phyloP scores from a whole-genome alignment of 2,113 vertebrate species.

The Mixornis gularis region DNA sequence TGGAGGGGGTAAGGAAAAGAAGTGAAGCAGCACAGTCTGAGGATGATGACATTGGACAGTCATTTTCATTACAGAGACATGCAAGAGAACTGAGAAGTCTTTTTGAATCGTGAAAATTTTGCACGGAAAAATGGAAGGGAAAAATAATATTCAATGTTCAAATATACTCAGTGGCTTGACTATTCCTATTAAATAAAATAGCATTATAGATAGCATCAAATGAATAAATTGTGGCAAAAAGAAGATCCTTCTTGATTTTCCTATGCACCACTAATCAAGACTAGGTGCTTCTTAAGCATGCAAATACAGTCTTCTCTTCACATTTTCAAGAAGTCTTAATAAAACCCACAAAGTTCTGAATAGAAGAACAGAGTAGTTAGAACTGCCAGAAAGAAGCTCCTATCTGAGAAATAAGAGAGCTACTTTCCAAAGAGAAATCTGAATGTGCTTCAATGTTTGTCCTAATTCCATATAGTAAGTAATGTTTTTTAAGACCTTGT shows the following conservation, averaged over 20 bases:
- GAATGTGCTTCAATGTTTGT: neutral
- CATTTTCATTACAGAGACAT: neutral
- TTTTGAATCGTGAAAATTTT: neutral
- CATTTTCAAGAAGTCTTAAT: neutral
- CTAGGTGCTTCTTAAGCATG: neutral
- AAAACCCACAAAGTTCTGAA: neutral
- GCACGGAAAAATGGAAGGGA: neutral
- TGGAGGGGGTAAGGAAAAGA: neutral
- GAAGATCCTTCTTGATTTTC: neutral
- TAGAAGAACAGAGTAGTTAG: neutral
- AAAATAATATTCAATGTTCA: neutral
- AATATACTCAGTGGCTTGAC: neutral
- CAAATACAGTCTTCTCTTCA: neutral
- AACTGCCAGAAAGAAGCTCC: neutral
- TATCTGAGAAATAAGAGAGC: neutral
- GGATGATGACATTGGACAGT: neutral
- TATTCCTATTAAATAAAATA: neutral
- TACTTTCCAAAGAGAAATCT: neutral
- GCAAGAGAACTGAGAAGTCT: neutral
- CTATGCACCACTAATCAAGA: neutral
- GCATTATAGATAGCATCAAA: neutral
- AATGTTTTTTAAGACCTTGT: neutral
- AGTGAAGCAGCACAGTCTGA: neutral
- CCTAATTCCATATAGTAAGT: neutral
- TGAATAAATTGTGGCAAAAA: neutral